Evolutionary conservation across 2,888 invertebrate species (phyloP).

Genomic region (Cyaniris semiargus): DNA sequence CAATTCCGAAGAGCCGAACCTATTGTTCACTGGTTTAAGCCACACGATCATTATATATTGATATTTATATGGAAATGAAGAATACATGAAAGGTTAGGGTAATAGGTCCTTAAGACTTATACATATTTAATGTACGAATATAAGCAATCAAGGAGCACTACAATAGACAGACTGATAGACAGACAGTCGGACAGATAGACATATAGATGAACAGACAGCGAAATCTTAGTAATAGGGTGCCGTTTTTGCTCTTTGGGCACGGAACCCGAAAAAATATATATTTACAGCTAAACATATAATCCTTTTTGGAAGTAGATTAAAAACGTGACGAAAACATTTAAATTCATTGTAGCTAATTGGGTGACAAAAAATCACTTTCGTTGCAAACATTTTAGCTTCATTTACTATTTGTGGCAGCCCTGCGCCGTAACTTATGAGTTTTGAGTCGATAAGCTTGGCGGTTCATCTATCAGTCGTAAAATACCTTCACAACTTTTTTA

Average conservation of each 20-base stretch:
- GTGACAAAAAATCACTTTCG: no score
- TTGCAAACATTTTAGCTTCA: background rate
- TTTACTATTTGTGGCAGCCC: background rate
- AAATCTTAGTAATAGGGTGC: no score
- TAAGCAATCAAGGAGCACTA: no score
- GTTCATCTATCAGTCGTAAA: constrained; percentile 33
- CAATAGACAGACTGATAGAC: no score
- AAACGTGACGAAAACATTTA: background rate
- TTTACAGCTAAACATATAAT: background rate
- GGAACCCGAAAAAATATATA: no score
- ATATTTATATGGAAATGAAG: background rate
- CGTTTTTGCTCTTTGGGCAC: no score
- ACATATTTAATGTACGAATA: no score
- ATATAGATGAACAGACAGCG: no score
- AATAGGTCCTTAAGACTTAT: background rate
- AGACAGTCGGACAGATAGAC: no score
- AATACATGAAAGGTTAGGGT: background rate
- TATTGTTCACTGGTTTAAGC: background rate
- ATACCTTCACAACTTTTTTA: constrained; percentile 40
- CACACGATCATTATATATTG: background rate
- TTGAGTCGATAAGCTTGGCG: constrained; percentile 2
- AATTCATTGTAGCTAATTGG: no score
- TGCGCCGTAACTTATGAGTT: background rate
- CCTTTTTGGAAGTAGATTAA: background rate
- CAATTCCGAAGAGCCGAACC: constrained; percentile 18